Conservation (phyloP, 2,797 vertebrate genomes). For the Linurgus olivaceus region DNA sequence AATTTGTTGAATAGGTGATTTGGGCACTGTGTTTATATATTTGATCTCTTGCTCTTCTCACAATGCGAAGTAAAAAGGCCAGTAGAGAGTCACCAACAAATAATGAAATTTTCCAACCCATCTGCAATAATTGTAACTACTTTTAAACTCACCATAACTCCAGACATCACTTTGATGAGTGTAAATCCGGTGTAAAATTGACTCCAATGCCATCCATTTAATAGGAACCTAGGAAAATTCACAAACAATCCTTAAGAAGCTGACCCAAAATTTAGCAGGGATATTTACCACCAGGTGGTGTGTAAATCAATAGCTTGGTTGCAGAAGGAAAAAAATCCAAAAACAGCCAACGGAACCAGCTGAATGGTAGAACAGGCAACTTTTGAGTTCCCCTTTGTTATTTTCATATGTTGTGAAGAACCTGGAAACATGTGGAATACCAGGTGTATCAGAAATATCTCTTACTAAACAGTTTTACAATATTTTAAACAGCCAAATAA, state of each 20-base stretch:
- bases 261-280: not conserved
- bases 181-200: slow-evolving; percentile 92
- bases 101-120: not conserved
- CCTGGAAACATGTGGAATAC: not conserved
- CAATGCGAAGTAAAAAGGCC: not conserved
- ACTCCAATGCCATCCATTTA: slow-evolving; percentile 98
- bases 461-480: not conserved
- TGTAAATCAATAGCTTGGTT: not conserved
- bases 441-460: not conserved
- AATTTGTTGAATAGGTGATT: not conserved
- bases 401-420: not conserved
- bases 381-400: not conserved
- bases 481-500: not conserved
- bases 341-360: rapidly evolving
- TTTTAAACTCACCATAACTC: slow-evolving; percentile 88
- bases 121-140: not conserved
- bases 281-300: slow-evolving; percentile 13
- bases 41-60: not conserved
- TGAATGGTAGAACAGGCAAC: not conserved
- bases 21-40: not conserved
- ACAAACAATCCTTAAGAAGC: not conserved
- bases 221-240: slow-evolving; percentile 86
- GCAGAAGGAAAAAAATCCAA: not conserved
- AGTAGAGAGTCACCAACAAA: not conserved
- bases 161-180: slow-evolving; percentile 97